Percentiles rank a stretch among this genome's conserved stretches.
Conservation (phyloP, 1,140 invertebrate genomes). For the Leptopilina boulardi region DNA sequence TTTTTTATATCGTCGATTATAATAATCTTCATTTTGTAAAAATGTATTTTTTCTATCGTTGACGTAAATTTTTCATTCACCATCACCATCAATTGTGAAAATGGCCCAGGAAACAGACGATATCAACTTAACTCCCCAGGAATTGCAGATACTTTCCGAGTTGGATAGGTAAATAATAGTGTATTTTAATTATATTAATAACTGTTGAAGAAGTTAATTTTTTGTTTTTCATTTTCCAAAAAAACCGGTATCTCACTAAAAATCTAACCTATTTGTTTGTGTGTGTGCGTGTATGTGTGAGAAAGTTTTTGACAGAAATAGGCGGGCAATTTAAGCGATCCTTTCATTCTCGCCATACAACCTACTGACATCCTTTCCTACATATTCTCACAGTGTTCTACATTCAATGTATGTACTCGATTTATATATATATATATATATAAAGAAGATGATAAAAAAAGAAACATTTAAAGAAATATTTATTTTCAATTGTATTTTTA, state of each 20-base stretch:
- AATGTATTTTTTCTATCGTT: conserved; percentile 45
- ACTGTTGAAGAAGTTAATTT: not conserved
- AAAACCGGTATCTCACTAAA: not conserved
- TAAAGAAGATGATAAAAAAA: not conserved
- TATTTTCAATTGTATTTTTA: not conserved
- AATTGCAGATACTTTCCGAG: conserved; percentile 89
- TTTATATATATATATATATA: too few species aligned
- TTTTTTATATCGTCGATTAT: conserved; percentile 34
- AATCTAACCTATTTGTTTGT: conserved; percentile 60
- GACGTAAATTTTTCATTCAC: conserved; percentile 5
- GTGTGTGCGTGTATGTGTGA: too few species aligned
- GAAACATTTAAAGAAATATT: not conserved
- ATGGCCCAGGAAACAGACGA: conserved; percentile 77
- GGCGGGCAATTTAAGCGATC: conserved; percentile 51
- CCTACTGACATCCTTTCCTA: conserved; percentile 66
- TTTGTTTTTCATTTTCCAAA: not conserved
- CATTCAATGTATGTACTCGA: conserved; percentile 26
- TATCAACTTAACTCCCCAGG: conserved; percentile 82
- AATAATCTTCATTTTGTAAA: conserved; percentile 39
- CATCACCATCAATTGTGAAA: conserved; percentile 46
- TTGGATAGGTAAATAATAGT: conserved; percentile 84
- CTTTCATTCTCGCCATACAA: conserved; percentile 48
- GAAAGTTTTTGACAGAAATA: conserved; percentile 58
- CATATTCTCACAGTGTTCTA: conserved; percentile 40
- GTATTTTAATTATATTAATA: not conserved